These are phyloP conservation scores for Molanna angustata DNA, from an alignment of 2,888 invertebrate genomes.

Conservation along the genomic window DNA sequence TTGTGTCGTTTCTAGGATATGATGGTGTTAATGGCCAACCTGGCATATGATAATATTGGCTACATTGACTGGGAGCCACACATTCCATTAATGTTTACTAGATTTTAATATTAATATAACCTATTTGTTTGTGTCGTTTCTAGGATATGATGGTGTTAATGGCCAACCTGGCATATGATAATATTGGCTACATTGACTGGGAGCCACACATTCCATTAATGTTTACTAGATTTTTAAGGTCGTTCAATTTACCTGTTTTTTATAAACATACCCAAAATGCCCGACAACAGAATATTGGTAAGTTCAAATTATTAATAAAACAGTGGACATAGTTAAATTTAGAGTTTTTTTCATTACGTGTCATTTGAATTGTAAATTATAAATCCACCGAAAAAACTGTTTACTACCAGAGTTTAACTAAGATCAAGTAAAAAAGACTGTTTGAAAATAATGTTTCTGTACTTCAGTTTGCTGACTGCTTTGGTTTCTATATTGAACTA, in stretches of 20 bases:
- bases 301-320: no score
- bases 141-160: conserved; percentile 73
- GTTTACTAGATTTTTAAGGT: conserved; percentile 69
- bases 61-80: conserved; percentile 86
- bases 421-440: no score
- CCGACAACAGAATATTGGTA: conserved; percentile 54
- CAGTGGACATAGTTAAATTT: no score
- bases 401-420: no score
- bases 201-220: conserved; percentile 75
- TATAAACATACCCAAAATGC: conserved; percentile 64
- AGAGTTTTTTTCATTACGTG: no score
- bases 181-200: conserved; percentile 87
- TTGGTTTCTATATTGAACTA: no score
- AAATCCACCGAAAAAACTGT: no score
- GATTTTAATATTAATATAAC: conserved; percentile 69
- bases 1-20: conserved; percentile 63
- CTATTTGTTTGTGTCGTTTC: conserved; percentile 69
- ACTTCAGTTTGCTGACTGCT: no score
- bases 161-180: conserved; percentile 67
- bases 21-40: conserved; percentile 69
- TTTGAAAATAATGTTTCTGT: no score
- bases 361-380: no score
- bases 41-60: conserved; percentile 74
- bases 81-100: conserved; percentile 72
- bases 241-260: conserved; percentile 75